A percentile compares a stretch with the other conserved stretches of the same genome.
Conservation (phyloP, 2,888 invertebrate genomes). For the Sarcophaga carnaria region DNA sequence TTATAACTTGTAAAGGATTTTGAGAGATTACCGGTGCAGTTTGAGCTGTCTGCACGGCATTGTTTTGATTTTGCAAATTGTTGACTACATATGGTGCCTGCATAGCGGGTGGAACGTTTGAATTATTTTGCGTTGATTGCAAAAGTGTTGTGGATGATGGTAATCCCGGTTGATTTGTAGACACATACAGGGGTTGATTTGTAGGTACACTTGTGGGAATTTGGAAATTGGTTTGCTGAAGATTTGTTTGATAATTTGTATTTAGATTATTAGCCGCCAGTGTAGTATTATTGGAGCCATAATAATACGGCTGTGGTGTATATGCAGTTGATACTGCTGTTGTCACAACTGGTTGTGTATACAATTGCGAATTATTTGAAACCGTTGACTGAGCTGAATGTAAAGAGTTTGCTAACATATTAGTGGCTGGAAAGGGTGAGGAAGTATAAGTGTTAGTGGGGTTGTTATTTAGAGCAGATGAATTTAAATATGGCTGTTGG, state of each 20-base stretch:
- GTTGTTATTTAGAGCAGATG: conserved; percentile 36
- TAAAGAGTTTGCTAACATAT: conserved; percentile 13
- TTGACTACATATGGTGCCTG: conserved; percentile 71
- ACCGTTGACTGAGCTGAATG: conserved; percentile 29
- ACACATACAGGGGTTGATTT: conserved; percentile 74
- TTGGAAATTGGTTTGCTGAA: conserved; percentile 43
- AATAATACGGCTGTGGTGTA: conserved; percentile 55
- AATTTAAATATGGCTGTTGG: conserved; percentile 30
- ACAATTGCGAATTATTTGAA: conserved; percentile 48
- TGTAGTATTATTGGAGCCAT: conserved; percentile 47
- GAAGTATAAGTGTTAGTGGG: neutral
- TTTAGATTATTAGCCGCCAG: conserved; percentile 38
- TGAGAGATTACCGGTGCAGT: conserved; percentile 6
- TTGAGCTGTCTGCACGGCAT: neutral
- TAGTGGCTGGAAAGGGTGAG: conserved; percentile 1
- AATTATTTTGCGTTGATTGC: neutral
- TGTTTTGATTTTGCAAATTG: conserved; percentile 8
- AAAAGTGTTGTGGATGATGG: conserved; percentile 49
- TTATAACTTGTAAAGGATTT: conserved; percentile 42
- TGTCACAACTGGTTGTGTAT: conserved; percentile 38
- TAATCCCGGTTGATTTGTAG: conserved; percentile 72
- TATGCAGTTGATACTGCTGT: conserved; percentile 23
- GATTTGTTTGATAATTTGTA: conserved; percentile 46
- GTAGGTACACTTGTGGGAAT: conserved; percentile 53
- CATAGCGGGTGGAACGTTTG: conserved; percentile 31